Conservation (phyloP, 37 sponge, comb jelly and placozoan species). For the Sycon ciliatum region DNA sequence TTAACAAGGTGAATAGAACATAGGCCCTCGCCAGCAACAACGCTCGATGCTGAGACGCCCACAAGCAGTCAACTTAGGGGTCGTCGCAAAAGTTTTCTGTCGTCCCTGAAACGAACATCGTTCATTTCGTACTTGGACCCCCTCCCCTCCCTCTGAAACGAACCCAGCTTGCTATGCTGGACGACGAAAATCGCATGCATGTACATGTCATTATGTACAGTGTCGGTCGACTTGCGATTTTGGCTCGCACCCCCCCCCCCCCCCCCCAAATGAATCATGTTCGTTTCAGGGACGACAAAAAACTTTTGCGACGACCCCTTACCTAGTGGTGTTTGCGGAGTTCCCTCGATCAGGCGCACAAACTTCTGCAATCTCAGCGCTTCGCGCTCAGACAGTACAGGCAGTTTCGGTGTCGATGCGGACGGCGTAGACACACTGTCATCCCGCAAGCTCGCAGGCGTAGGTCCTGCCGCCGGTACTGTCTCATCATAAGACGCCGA, state of each 20-base stretch:
- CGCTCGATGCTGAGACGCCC: no score
- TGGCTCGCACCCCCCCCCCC: no score
- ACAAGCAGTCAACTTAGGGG: not conserved
- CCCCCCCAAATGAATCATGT: no score
- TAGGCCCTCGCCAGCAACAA: no score
- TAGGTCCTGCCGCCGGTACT: not conserved
- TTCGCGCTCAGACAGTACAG: constrained; percentile 64
- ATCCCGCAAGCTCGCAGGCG: not conserved
- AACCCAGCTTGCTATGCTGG: no score
- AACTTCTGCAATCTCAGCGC: constrained; percentile 69
- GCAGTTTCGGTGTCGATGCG: not conserved
- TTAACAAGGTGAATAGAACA: not conserved
- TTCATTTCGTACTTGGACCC: no score
- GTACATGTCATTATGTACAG: no score
- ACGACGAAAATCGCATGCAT: no score
- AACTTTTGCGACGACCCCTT: no score
- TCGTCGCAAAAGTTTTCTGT: not conserved
- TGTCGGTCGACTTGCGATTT: no score
- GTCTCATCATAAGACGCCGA: not conserved
- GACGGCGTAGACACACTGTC: not conserved
- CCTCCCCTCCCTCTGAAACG: no score
- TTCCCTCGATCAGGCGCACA: constrained; percentile 69
- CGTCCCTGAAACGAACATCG: not conserved
- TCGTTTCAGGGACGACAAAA: no score
- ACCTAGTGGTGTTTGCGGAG: constrained; percentile 77